phyloP scores from a whole-genome alignment of 2,113 vertebrate species.

The Lycocorax pyrrhopterus region DNA sequence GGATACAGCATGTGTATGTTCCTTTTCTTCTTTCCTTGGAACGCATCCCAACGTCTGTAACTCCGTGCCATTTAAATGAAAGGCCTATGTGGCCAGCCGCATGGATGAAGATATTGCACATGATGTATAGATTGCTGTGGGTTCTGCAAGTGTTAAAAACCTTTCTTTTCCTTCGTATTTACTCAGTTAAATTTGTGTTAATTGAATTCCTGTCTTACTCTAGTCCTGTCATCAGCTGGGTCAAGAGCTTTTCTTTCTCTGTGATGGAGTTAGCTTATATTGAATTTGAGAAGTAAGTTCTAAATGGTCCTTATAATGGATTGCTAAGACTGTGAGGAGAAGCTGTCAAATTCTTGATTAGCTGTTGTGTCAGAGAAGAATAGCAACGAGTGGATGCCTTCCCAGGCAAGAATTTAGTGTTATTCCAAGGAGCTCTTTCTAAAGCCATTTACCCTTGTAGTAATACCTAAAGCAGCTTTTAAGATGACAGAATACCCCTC shows the following conservation, averaged over 20 bases:
- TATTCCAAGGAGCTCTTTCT: not conserved
- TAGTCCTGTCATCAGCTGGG: not conserved
- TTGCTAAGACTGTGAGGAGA: not conserved
- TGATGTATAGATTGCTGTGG: not conserved
- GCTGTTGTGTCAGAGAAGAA: not conserved
- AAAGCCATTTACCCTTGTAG: not conserved
- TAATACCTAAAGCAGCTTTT: constrained; percentile 11
- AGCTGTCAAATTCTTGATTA: constrained; percentile 34
- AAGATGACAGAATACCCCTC: not conserved
- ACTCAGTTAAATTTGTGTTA: not conserved
- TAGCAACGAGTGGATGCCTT: not conserved
- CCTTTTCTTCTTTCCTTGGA: not conserved
- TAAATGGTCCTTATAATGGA: not conserved
- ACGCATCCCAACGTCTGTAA: not conserved
- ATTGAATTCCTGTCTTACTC: constrained; percentile 15
- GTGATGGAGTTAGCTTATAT: not conserved
- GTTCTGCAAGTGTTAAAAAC: not conserved
- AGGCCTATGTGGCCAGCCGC: not conserved
- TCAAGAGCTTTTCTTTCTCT: constrained; percentile 8
- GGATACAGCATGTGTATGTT: not conserved
- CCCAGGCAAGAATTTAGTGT: not conserved
- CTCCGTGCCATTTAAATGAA: not conserved
- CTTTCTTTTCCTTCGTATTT: not conserved
- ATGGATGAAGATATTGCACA: not conserved
- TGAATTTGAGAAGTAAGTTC: constrained; percentile 3